Base-by-base conservation (phyloP, 1,140 invertebrate genomes). In the Diorhabda carinulata region DNA sequence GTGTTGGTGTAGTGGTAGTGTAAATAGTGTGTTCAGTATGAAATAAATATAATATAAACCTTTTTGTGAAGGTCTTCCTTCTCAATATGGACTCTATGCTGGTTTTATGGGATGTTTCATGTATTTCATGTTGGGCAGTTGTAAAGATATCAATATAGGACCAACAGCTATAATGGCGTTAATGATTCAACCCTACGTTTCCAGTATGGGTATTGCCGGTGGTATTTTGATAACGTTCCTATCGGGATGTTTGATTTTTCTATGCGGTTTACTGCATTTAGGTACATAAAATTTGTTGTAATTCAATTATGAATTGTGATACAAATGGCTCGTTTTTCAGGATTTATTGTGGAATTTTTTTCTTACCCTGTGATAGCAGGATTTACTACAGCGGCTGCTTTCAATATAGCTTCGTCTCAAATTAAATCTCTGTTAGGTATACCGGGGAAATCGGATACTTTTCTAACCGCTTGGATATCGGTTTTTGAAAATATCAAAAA, bases 291-390 rank as follows among this genome's bases (percentile, higher is more conserved):
- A 25, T 25, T 25, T 25, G 25, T 25, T 25, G 25, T 25, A 25
- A 25, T 25, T 25, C 25, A 1, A 25, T 25, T 25, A 25, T 25
- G 25, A 25, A 25, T 25, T 25, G 25, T 25, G 25, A 25, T 25
- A 25, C 25, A 25, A 25, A 1, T 25, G 25, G 1, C 25, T 25
- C 25, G 25, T 25, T 25, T 25, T 25, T 25, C 25, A 25, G 67
- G 67, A 41, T 95, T 96, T 78, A 78, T 97, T 25, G 88, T 96
- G 59, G 91, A 95, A 72, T 96, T 95, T 77, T 95, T 97, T 75
- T 96, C 94, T 0, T 85, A 90, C 71, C 93, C 95, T 3, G 94
- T 97, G 0, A 94, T 95, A 52, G 91, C 88, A 72, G 93, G 93
- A 2, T 97, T 97, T 72, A 97, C 93, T 0, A 89, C 91, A 42